Evolutionary conservation across 2,113 vertebrate species (phyloP), one percentile per base, ranked within the genome.

Genomic region (Sylvilagus bachmani): DNA sequence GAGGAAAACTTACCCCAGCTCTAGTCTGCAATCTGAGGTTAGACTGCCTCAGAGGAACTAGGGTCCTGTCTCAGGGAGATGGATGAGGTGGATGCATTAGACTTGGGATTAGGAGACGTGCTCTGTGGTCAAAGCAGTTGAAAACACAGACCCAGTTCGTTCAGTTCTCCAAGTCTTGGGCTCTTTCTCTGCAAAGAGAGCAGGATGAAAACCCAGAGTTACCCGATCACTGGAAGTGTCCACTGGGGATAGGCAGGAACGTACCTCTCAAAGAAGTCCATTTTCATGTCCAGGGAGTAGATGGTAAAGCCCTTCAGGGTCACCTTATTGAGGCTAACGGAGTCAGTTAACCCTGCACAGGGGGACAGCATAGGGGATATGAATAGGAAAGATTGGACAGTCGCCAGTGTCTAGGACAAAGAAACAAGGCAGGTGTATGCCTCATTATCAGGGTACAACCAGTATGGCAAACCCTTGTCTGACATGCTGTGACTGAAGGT

Each of bases 211-310:
- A 61, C 74, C 64, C 29, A 69, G 27, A 21, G 55, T 58, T 19
- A 8, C 4, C 13, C 36, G 27, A 12, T 58, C 17, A 21, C 31
- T 33, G 17, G 10, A 29, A 49, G 49, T 27, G 7, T 33, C 25
- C 27, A 14, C 3, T 3, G 4, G 29, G 53, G 3, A 1, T 16
- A 44, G 3, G 17, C 0, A 83, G 10, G 49, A 61, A 6, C 74
- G 13, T 61, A 99, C 98, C 98, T 98, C 85, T 97, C 88, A 38
- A 99, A 98, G 96, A 99, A 99, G 93, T 71, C 95, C 49, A 82
- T 96, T 94, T 98, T 98, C 98, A 99, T 98, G 78, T 98, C 98
- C 96, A 99, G 82, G 55, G 98, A 97, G 96, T 99, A 99, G 90
- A 98, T 98, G 92, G 97, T 98, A 95, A 98, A 99, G 83, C 95